Evolutionary conservation across 2,113 vertebrate genomes (phyloP).

Genomic region (Rousettus leschenaultii): DNA sequence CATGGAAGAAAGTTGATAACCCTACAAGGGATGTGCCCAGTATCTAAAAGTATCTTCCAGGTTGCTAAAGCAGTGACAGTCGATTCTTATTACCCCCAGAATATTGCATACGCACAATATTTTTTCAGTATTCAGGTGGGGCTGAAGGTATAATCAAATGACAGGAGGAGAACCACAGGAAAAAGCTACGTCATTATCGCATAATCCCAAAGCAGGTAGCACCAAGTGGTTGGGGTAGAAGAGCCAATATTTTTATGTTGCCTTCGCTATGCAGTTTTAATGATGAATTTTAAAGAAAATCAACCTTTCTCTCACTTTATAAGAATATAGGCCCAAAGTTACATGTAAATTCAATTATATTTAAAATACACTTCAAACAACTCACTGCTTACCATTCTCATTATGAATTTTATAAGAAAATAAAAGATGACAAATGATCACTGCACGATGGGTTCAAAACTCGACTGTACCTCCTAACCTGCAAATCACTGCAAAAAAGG

Average conservation of each 20-base stretch:
- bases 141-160: neutral
- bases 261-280: neutral
- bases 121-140: neutral
- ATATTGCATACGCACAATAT: neutral
- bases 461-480: neutral
- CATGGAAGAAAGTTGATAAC: neutral
- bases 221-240: neutral
- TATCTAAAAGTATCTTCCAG: neutral
- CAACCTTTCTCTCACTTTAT: neutral
- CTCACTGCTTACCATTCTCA: neutral
- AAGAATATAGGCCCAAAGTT: neutral
- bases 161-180: neutral
- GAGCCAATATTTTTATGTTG: neutral
- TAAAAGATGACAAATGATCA: neutral
- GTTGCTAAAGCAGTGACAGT: neutral
- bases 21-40: neutral
- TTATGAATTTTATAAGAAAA: neutral
- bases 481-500: neutral
- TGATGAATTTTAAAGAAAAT: constrained; percentile 16
- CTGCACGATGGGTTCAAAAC: neutral
- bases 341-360: neutral
- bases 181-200: neutral
- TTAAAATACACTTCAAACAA: constrained; percentile 27
- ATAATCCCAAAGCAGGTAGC: neutral
- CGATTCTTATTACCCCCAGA: neutral